phyloP scores from a whole-genome alignment of 2,113 vertebrate species.

The Tor tambroides region DNA sequence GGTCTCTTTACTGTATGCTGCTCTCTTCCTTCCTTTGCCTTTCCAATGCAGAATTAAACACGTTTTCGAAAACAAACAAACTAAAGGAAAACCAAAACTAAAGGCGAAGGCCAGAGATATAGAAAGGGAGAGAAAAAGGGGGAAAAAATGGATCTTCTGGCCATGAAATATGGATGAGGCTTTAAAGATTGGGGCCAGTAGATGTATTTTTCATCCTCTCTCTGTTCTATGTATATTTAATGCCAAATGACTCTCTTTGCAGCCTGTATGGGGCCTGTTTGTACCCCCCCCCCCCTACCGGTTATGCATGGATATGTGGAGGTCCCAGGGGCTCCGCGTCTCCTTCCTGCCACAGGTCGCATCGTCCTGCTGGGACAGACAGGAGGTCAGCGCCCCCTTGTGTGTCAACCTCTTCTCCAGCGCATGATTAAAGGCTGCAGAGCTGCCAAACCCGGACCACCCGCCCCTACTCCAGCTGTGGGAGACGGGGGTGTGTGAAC shows the following conservation, averaged over 20 bases:
- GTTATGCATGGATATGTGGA: conserved; percentile 29
- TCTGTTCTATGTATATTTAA: conserved; percentile 59
- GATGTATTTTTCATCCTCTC: conserved; percentile 56
- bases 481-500: conserved; percentile 23
- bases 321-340: conserved; percentile 43
- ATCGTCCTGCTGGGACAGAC: conserved; percentile 51
- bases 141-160: background rate
- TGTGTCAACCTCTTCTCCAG: conserved; percentile 49
- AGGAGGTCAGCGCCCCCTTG: conserved; percentile 57
- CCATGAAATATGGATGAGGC: conserved; percentile 56
- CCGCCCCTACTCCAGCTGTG: conserved; percentile 31
- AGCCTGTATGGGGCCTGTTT: conserved; percentile 50
- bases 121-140: conserved; percentile 6
- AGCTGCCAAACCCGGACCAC: conserved; percentile 34
- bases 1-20: conserved; percentile 20
- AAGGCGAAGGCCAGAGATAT: background rate
- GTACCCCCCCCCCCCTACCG: background rate
- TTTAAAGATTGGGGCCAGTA: conserved; percentile 52
- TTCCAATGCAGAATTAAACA: conserved; percentile 16
- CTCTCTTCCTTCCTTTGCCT: background rate
- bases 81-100: background rate
- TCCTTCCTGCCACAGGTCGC: conserved; percentile 53
- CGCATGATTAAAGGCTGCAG: conserved; percentile 54
- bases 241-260: conserved; percentile 39
- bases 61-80: background rate